Evolutionary conservation across 2,113 vertebrate genomes (phyloP).

Genomic region (Eclectus roratus): DNA sequence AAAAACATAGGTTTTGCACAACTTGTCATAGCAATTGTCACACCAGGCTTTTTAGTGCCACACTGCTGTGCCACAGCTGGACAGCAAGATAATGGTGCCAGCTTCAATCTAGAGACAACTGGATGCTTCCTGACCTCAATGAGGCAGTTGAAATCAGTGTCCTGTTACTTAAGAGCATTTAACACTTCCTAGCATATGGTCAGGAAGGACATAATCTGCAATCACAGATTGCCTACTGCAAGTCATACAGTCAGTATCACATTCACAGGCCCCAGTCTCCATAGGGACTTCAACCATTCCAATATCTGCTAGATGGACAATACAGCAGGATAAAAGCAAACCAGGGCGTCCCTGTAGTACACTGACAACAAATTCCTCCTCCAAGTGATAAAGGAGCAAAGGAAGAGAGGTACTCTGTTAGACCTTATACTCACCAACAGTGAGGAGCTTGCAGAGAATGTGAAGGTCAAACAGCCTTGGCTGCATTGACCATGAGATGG

Average conservation of each 20-base stretch:
- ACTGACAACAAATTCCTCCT: background rate
- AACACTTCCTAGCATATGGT: background rate
- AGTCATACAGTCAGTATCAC: background rate
- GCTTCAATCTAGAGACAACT: background rate
- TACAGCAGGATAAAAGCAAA: background rate
- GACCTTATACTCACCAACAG: background rate
- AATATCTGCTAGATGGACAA: background rate
- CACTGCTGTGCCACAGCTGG: background rate
- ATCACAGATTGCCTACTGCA: background rate
- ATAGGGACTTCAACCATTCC: background rate
- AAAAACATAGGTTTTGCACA: background rate
- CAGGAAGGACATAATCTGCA: background rate
- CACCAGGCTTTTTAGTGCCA: background rate
- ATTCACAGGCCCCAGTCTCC: background rate
- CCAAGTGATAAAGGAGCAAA: background rate
- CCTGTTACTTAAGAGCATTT: background rate
- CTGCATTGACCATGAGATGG: background rate
- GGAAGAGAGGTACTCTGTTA: background rate
- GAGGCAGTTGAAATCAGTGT: background rate
- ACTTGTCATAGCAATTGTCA: background rate
- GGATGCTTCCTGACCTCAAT: background rate
- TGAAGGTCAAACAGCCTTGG: background rate
- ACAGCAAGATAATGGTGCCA: background rate
- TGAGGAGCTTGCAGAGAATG: background rate
- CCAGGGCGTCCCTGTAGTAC: background rate